Percentiles rank a stretch among this genome's conserved stretches.
Conservation (phyloP, 2,888 invertebrate genomes). For the Hirtodrosophila duncani region DNA sequence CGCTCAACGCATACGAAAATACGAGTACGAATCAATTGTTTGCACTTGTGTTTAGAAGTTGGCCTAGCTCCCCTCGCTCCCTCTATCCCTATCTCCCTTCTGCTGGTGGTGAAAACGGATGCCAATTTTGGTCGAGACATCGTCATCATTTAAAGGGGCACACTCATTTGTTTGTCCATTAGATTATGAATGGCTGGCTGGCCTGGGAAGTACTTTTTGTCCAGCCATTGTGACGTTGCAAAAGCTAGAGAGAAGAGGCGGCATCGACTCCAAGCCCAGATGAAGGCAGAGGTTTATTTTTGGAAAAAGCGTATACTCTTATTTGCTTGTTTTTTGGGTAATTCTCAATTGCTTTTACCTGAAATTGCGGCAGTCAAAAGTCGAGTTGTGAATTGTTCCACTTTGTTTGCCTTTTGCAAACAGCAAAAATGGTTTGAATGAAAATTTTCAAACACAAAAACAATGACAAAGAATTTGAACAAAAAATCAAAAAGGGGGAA, state of each 20-base stretch:
- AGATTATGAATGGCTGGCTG: constrained; percentile 20
- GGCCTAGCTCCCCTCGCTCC: too few relatives aligned
- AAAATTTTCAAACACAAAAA: too few relatives aligned
- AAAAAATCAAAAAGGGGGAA: too few relatives aligned
- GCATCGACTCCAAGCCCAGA: constrained; percentile 24
- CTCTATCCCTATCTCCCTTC: background rate
- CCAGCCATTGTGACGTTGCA: background rate
- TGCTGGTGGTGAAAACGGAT: background rate
- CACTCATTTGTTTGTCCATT: constrained; percentile 23
- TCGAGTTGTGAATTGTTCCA: too few relatives aligned
- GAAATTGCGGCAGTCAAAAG: too few relatives aligned
- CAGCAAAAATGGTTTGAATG: too few relatives aligned
- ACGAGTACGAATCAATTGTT: too few relatives aligned
- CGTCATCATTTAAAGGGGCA: constrained; percentile 4
- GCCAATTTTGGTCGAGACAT: background rate
- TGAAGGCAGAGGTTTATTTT: constrained; percentile 62
- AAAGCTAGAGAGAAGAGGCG: too few relatives aligned
- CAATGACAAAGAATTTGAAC: too few relatives aligned
- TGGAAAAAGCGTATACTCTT: constrained; percentile 35
- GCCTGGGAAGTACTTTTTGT: constrained; percentile 23
- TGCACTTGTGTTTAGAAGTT: constrained; percentile 9
- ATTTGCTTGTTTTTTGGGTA: too few relatives aligned
- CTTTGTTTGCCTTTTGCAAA: too few relatives aligned
- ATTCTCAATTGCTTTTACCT: too few relatives aligned
- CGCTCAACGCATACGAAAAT: background rate